Evolutionary conservation across 1,140 invertebrate species (phyloP), one percentile per base, ranked within the genome.

Genomic region (Drosophila watanabei): DNA sequence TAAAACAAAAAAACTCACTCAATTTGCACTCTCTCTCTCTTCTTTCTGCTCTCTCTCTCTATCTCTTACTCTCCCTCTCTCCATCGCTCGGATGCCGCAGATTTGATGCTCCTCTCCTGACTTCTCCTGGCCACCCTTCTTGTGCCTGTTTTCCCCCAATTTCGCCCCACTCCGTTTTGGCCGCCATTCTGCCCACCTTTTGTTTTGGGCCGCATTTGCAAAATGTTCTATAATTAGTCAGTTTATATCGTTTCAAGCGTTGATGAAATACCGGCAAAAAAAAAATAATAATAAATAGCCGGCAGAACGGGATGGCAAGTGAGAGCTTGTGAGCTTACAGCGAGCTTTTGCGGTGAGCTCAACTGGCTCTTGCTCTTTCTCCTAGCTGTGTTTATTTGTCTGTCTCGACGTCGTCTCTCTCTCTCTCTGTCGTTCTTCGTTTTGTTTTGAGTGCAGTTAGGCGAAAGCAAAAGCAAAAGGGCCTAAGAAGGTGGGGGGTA

Each of bases 401-500:
- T 57, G 54, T 28, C 54, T 28, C 20, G 54, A 39, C 9, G 5
- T 10, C 16, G 46, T 16, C 11, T 14, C 20, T 51, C 28, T 24
- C 32, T 11, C 13, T 30, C 32, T 6, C 48, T 43, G 18, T 28
- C 32, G 63, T 79, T 81, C 51, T 75, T 82, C 58, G 64, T 48
- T 75, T 86, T 86, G 83, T 82, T 86, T 79, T 86, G 79, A 88
- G 83, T 84, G 62, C 61, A 61, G 51, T 48, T 82, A 77, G 52
- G 24, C 51, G 37, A 62, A 65, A 75, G 52, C 73, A 63, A 77
- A 77, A 49, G 54, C 45, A 65, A 75, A 75, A 57, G 45, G 35
- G 49, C 52, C 33, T 11, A 1, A 1, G 7, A 14, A 20, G 33
- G 20, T 24, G 52, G 52, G 13, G 13, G n/a, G 32, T 54, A 54